Evolutionary conservation across 2,797 vertebrate genomes (phyloP), one percentile per base, ranked within the genome.

Genomic region (Ammospiza maritima): DNA sequence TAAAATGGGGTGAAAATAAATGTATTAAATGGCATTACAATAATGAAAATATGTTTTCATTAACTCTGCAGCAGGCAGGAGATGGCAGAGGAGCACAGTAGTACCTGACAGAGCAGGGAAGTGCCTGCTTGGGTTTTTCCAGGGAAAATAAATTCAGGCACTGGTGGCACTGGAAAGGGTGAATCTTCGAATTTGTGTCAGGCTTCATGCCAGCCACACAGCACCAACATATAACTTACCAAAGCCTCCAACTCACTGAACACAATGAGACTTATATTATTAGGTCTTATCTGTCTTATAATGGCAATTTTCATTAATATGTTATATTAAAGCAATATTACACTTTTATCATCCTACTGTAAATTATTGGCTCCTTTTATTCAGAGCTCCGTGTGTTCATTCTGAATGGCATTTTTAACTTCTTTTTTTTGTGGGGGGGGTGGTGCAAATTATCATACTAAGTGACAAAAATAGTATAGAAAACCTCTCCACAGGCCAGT

Each of bases 261-360:
- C 80, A 96, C 94, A 96, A 96, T 88, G 71, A 86, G 91, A 89
- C 77, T 78, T 78, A 45, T 56, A 64, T 96, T 96, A 93, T 95
- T 90, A 90, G 93, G 87, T 75, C 95, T 93, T 96, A 96, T 96
- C 92, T 96, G 18, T 79, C 80, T 93, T 74, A 88, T 77, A 91
- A 81, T 66, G 62, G 78, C 91, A 96, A 94, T 95, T 93, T 96
- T 97, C 96, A 96, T 96, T 96, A 93, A 65, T 91, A 53, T 1
- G 0, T 90, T 92, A 76, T 96, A 96, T 95, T 96, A 93, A 91
- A 97, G 94, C 89, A 91, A 93, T 96, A 92, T 91, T 93, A 77
- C 47, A 58, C 70, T 90, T 91, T 96, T 97, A 87, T 95, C 92
- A 1, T 60, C 71, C 38, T 84, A 88, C 92, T 95, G 83, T 91